These are phyloP conservation scores for Psylliodes chrysocephalus DNA, from an alignment of 2,888 invertebrate species.

Conservation along the genomic window DNA sequence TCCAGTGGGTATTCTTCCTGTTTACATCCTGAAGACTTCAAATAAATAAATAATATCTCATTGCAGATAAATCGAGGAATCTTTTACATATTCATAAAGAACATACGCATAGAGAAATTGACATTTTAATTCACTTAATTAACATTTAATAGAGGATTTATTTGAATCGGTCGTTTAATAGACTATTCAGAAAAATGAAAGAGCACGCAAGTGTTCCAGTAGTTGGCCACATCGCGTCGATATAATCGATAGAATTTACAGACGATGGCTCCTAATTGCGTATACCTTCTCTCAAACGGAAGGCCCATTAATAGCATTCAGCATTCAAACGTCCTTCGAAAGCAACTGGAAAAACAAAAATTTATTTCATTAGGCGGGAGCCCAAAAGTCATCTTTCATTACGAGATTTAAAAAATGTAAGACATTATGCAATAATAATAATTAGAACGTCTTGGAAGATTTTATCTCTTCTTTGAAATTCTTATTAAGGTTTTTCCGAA, in stretches of 20 bases:
- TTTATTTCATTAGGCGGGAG: too few relatives aligned
- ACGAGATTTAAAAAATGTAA: too few relatives aligned
- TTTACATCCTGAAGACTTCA: too few relatives aligned
- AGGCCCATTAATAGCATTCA: slow-evolving; percentile 23
- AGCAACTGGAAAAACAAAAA: not conserved
- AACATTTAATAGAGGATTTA: not conserved
- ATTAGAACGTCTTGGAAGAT: too few relatives aligned
- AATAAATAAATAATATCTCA: too few relatives aligned
- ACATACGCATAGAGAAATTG: not conserved
- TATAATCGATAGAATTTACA: slow-evolving; percentile 24
- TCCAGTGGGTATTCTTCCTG: too few relatives aligned
- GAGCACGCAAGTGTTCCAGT: slow-evolving; percentile 4
- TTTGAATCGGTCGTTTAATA: not conserved
- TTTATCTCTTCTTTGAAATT: too few relatives aligned
- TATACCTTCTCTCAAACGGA: slow-evolving; percentile 6
- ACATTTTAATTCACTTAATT: not conserved
- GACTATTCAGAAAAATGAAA: not conserved
- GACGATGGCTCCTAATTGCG: slow-evolving; percentile 25
- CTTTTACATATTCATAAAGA: not conserved
- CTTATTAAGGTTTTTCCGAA: too few relatives aligned
- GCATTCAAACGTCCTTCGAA: slow-evolving; percentile 24
- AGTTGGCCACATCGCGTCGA: slow-evolving; percentile 9
- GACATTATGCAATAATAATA: too few relatives aligned
- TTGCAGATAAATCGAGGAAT: not conserved
- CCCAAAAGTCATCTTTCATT: too few relatives aligned